phyloP scores from a whole-genome alignment of 2,888 invertebrate genomes.

The Aphrophora alni region DNA sequence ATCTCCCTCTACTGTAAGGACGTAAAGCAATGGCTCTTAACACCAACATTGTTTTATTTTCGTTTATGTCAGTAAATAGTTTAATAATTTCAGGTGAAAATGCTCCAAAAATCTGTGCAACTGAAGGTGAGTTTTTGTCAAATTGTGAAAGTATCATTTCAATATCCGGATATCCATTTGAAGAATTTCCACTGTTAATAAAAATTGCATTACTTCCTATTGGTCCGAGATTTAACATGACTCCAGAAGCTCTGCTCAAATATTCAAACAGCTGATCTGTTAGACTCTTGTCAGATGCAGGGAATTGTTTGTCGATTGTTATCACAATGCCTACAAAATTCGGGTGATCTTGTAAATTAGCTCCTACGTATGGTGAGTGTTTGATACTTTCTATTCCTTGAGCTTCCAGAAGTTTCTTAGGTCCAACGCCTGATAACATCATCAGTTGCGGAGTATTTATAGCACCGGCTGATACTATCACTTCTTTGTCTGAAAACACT shows the following conservation, averaged over 20 bases:
- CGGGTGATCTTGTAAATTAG: conserved; percentile 60
- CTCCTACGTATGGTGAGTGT: conserved; percentile 64
- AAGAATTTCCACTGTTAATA: conserved; percentile 45
- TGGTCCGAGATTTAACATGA: conserved; percentile 57
- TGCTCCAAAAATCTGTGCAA: conserved; percentile 57
- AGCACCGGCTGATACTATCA: conserved; percentile 77
- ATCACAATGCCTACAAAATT: conserved; percentile 37
- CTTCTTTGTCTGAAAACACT: conserved; percentile 67
- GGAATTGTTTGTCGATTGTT: conserved; percentile 22
- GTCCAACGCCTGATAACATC: conserved; percentile 79
- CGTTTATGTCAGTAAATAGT: conserved; percentile 57
- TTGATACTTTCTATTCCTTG: conserved; percentile 63
- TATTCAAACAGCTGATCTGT: conserved; percentile 53
- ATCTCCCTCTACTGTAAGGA: conserved; percentile 47
- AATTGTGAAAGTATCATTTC: conserved; percentile 51
- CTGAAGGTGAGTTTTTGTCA: conserved; percentile 46
- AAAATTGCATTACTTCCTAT: conserved; percentile 58
- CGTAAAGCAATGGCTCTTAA: conserved; percentile 49
- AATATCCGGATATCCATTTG: conserved; percentile 50
- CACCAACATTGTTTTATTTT: conserved; percentile 65
- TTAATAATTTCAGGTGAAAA: conserved; percentile 57
- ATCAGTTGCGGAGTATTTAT: conserved; percentile 82
- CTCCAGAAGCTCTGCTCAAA: conserved; percentile 45
- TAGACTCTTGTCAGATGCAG: conserved; percentile 52
- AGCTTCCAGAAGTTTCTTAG: conserved; percentile 62